Evolutionary conservation across 92 coral and sea anemone genomes (phyloP).

Genomic region (Pocillopora grandis): DNA sequence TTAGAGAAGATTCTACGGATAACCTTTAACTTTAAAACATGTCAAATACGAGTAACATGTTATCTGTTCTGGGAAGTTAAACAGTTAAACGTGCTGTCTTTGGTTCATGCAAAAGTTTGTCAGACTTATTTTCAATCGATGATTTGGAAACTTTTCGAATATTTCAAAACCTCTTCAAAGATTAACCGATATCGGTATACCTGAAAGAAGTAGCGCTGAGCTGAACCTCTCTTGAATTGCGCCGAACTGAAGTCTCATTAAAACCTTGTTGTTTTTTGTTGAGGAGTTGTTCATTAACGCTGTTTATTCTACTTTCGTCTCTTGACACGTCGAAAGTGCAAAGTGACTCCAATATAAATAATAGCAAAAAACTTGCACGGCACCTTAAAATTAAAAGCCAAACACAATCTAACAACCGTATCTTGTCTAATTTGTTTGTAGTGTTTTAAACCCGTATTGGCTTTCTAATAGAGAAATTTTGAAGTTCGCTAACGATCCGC

Average conservation of each 20-base stretch:
- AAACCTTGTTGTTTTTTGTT: background rate
- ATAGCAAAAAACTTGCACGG: slow-evolving; percentile 10
- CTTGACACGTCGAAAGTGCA: slow-evolving; percentile 18
- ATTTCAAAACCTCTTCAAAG: too few relatives aligned
- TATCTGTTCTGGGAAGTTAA: too few relatives aligned
- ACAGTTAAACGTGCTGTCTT: too few relatives aligned
- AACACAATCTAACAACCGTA: background rate
- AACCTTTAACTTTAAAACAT: too few relatives aligned
- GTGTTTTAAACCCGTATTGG: background rate
- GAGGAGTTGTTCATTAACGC: background rate
- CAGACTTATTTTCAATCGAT: too few relatives aligned
- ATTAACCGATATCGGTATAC: too few relatives aligned
- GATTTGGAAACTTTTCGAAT: too few relatives aligned
- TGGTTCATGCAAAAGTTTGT: too few relatives aligned
- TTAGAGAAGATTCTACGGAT: too few relatives aligned
- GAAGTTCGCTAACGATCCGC: background rate
- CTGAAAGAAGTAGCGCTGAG: too few relatives aligned
- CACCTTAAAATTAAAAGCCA: slow-evolving; percentile 5
- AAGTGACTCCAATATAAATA: slow-evolving; percentile 28
- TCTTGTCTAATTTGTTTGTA: background rate
- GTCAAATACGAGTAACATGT: too few relatives aligned
- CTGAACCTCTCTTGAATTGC: too few relatives aligned
- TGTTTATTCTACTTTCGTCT: slow-evolving; percentile 23
- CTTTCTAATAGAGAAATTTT: background rate
- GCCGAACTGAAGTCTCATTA: background rate